phyloP scores from a whole-genome alignment of 2,113 vertebrate genomes.

The Pyxicephalus adspersus region DNA sequence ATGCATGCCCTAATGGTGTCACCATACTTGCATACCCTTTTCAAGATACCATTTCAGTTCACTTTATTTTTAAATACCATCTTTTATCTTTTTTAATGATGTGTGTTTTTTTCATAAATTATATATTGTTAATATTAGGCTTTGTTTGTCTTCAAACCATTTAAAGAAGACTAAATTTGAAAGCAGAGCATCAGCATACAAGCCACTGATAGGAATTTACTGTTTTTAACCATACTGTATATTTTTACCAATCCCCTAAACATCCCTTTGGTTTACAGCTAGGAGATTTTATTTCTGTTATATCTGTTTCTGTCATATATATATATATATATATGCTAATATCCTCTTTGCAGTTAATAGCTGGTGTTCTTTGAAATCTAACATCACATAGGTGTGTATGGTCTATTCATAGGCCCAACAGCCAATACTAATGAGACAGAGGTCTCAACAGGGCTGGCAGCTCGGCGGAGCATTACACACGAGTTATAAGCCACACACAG shows the following conservation, averaged over 20 bases:
- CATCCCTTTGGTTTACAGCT: neutral
- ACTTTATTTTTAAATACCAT: no score
- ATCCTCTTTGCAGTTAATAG: neutral
- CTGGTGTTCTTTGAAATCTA: neutral
- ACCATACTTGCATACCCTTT: no score
- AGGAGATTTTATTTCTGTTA: neutral
- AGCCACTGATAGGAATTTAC: neutral
- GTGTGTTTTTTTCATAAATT: no score
- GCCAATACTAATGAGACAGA: slow-evolving; percentile 34
- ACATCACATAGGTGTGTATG: neutral
- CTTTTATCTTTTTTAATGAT: no score
- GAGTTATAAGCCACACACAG: slow-evolving; percentile 26
- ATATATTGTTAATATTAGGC: no score
- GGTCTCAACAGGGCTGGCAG: neutral
- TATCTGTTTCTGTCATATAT: neutral
- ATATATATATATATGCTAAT: neutral
- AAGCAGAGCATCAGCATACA: no score
- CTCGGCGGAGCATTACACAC: slow-evolving; percentile 33
- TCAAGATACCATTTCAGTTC: no score
- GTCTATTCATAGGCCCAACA: neutral
- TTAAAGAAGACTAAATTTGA: no score
- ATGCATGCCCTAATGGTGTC: no score
- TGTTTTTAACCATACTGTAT: neutral
- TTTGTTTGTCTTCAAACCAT: no score
- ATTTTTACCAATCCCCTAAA: neutral